These are phyloP conservation scores for Onychostruthus taczanowskii DNA, from an alignment of 2,113 vertebrate genomes.

Conservation along the genomic window DNA sequence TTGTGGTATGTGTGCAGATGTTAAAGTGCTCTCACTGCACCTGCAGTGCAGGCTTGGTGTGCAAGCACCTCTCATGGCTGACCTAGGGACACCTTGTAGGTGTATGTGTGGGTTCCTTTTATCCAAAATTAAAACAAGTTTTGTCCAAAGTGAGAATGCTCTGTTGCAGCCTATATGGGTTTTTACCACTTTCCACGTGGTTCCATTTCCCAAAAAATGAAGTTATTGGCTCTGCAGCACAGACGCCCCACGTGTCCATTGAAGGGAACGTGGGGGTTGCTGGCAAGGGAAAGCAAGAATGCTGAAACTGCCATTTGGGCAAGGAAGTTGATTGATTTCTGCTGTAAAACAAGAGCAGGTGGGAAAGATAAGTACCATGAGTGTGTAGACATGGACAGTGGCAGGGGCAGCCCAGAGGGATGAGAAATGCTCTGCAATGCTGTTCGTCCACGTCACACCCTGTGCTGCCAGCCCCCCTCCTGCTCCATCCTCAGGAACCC, in stretches of 20 bases:
- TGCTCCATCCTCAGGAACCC: neutral
- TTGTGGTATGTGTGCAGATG: neutral
- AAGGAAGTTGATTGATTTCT: neutral
- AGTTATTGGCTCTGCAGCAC: neutral
- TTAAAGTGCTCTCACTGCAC: neutral
- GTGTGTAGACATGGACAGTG: rapidly evolving
- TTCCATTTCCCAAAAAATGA: neutral
- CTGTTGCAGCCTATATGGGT: neutral
- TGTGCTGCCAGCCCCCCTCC: neutral
- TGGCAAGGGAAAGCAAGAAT: neutral
- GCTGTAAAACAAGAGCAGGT: neutral
- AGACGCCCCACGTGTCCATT: rapidly evolving
- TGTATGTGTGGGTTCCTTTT: neutral
- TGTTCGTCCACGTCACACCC: rapidly evolving
- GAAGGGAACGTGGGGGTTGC: neutral
- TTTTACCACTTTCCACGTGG: neutral
- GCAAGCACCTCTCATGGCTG: neutral
- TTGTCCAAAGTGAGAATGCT: neutral
- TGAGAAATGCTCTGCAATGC: rapidly evolving
- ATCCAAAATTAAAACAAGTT: neutral
- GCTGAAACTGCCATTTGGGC: neutral
- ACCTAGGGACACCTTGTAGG: neutral
- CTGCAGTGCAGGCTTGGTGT: neutral
- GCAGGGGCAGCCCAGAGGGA: rapidly evolving
- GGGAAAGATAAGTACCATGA: neutral